phyloP scores from a whole-genome alignment of 2,113 vertebrate genomes.

The Cephalopholis sonnerati region DNA sequence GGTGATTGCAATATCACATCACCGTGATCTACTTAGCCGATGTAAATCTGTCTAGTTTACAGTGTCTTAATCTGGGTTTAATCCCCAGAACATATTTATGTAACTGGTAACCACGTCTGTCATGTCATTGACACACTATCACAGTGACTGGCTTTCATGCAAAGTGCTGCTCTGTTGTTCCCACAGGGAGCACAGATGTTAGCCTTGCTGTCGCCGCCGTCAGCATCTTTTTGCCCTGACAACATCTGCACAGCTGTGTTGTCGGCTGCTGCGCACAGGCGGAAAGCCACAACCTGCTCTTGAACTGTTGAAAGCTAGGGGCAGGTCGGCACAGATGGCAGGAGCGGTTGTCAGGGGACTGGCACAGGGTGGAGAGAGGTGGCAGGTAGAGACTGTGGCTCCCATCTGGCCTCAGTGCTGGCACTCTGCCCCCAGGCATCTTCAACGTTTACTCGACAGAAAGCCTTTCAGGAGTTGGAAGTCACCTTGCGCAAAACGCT shows the following conservation, averaged over 20 bases:
- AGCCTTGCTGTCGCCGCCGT: slow-evolving; percentile 56
- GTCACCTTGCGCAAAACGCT: slow-evolving; percentile 73
- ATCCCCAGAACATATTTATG: slow-evolving; percentile 76
- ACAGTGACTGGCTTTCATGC: slow-evolving; percentile 56
- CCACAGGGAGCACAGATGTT: slow-evolving; percentile 81
- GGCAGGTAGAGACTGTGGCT: slow-evolving; percentile 75
- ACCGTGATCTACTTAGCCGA: slow-evolving; percentile 63
- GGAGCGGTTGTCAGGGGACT: slow-evolving; percentile 64
- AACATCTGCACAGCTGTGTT: slow-evolving; percentile 80
- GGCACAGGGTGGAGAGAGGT: slow-evolving; percentile 51
- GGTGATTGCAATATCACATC: slow-evolving; percentile 58
- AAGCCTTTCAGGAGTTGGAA: slow-evolving; percentile 78
- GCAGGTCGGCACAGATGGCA: slow-evolving; percentile 82
- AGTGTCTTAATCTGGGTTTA: slow-evolving; percentile 72
- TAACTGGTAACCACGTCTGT: slow-evolving; percentile 52
- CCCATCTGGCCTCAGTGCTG: slow-evolving; percentile 81
- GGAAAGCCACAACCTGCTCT: slow-evolving; percentile 42
- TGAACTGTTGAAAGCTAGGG: slow-evolving; percentile 77
- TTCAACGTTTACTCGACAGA: slow-evolving; percentile 66
- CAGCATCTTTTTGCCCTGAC: slow-evolving; percentile 59
- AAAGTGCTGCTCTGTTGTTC: slow-evolving; percentile 71
- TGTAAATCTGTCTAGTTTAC: slow-evolving; percentile 70
- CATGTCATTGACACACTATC: slow-evolving; percentile 58
- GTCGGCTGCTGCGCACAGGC: slow-evolving; percentile 53
- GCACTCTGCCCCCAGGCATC: slow-evolving; percentile 74